Evolutionary conservation across 2,797 vertebrate species (phyloP).

Genomic region (Enteromius argenteus): DNA sequence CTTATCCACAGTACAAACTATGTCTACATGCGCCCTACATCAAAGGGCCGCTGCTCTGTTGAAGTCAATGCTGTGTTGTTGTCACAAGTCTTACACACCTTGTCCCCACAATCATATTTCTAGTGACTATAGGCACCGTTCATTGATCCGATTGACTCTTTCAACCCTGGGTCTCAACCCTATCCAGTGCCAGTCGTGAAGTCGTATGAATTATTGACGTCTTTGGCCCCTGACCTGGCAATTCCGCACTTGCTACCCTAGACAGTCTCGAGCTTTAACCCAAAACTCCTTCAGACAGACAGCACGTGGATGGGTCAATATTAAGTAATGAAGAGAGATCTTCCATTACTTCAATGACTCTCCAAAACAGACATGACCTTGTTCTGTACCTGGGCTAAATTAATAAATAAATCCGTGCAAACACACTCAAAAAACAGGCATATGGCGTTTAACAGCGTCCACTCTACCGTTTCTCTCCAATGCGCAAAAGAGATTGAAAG

Average conservation of each 20-base stretch:
- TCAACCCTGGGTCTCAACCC: conserved; percentile 53
- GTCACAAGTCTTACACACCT: conserved; percentile 9
- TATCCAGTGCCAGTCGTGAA: conserved; percentile 54
- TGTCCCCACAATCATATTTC: conserved; percentile 21
- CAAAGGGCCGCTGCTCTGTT: conserved; percentile 34
- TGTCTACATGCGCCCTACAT: conserved; percentile 7
- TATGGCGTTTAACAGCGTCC: conserved; percentile 75
- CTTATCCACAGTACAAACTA: conserved; percentile 32
- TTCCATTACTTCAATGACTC: conserved; percentile 60
- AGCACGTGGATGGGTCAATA: conserved; percentile 55
- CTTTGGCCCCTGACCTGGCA: conserved; percentile 44
- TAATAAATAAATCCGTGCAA: conserved; percentile 38
- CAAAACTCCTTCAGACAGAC: conserved; percentile 50
- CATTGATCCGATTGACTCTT: conserved; percentile 16
- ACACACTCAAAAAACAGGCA: conserved; percentile 59
- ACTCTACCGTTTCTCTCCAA: conserved; percentile 75
- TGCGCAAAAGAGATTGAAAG: conserved; percentile 70
- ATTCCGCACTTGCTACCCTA: conserved; percentile 30
- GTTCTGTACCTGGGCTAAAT: neutral
- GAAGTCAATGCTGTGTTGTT: conserved; percentile 24
- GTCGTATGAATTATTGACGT: conserved; percentile 69
- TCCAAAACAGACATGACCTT: conserved; percentile 44
- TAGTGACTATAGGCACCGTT: conserved; percentile 22
- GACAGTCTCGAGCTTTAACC: conserved; percentile 37
- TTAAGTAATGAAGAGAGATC: conserved; percentile 54